Base-by-base conservation (phyloP, 2,113 vertebrate species). In the Psilopsiagon aurifrons region DNA sequence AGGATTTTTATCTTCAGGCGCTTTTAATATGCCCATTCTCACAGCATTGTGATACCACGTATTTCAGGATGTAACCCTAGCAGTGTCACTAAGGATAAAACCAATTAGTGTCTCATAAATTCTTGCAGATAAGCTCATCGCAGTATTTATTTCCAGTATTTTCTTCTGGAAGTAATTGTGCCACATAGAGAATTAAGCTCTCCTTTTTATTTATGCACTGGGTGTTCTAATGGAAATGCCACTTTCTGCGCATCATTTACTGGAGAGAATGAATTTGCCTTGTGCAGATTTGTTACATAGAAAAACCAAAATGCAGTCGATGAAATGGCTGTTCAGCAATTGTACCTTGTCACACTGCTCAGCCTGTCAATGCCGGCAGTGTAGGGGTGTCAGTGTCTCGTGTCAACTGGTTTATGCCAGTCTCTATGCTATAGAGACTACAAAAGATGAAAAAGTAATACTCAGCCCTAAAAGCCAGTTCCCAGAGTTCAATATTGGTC, bases 161-260 rank as follows among this genome's bases (percentile, higher is more conserved):
- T 82, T 41, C 62, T 95, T 90, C 66, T 59, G 87, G 75, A 94
- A 95, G n/a, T 82, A 84, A 90, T 83, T 71, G 67, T 86, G 66
- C 70, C 81, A 79, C 2, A 1, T 41, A 51, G 41, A 78, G 46
- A 86, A 77, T 83, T 43, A 90, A 83, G 35, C 25, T 39, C 19
- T 47, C 62, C 63, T 67, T 82, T 78, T 47, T 75, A 33, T 77
- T 91, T 83, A 74, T 70, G 64, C 55, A 68, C 33, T 69, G 55
- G 18, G 11, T 47, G 74, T 57, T 76, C 64, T 68, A 79, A 69
- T 74, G 79, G 68, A 90, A 95, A 74, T 52, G 39, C n/a, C 27
- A 25, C 68, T 91, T 95, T 78, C 49, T 88, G 78, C 0, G 0
- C 71, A 60, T 80, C 82, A 8, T 81, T 80, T 79, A 63, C 63